Evolutionary conservation across 2,888 invertebrate genomes (phyloP).

Genomic region (Brachyptera risi): DNA sequence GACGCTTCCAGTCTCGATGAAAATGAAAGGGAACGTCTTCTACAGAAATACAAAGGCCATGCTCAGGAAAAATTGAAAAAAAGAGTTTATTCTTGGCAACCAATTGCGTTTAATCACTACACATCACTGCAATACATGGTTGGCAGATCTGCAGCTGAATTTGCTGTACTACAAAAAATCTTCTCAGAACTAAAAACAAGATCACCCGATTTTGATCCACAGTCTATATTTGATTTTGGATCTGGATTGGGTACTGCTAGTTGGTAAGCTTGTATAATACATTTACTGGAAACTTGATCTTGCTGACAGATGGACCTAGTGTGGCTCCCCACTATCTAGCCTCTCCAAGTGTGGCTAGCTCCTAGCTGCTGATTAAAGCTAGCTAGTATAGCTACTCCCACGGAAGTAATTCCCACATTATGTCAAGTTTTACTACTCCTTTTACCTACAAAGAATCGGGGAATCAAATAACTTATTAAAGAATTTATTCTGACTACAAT

Average conservation of each 20-base stretch:
- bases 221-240: constrained; percentile 83
- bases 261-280: constrained; percentile 58
- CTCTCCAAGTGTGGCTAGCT: too few species aligned
- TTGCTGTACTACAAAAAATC: constrained; percentile 64
- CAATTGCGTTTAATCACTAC: constrained; percentile 62
- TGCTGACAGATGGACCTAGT: neutral
- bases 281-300: too few species aligned
- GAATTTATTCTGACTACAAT: too few species aligned
- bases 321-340: too few species aligned
- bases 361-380: too few species aligned
- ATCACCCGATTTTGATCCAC: constrained; percentile 66
- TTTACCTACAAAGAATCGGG: too few species aligned
- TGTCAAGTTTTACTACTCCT: too few species aligned
- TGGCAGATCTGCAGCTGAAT: constrained; percentile 68
- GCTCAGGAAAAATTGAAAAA: constrained; percentile 55
- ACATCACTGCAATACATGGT: constrained; percentile 67
- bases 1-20: constrained; percentile 34
- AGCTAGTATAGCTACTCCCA: too few species aligned
- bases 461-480: too few species aligned
- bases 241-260: constrained; percentile 83
- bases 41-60: constrained; percentile 51
- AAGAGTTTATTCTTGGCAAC: constrained; percentile 68
- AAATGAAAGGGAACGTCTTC: constrained; percentile 40
- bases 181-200: constrained; percentile 67
- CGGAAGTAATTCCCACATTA: too few species aligned